phyloP scores from a whole-genome alignment of 2,113 vertebrate genomes.

The Acanthisitta chloris region DNA sequence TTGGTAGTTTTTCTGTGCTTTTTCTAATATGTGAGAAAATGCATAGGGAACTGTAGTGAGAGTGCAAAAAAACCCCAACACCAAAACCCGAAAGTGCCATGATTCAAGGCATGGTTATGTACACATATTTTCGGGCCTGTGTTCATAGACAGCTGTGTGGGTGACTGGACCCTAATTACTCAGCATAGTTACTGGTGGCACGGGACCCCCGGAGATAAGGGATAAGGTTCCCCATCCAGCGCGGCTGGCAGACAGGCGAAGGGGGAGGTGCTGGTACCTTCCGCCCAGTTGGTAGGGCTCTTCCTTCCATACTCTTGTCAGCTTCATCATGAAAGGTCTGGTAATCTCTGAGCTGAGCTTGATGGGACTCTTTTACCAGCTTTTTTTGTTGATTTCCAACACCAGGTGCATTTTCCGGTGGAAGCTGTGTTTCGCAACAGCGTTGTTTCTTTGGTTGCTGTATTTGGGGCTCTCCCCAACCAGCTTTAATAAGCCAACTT shows the following conservation, averaged over 20 bases:
- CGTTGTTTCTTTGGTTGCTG: not conserved
- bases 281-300: not conserved
- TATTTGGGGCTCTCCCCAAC: not conserved
- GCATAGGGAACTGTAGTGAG: not conserved
- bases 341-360: not conserved
- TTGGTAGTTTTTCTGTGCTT: not conserved
- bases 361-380: not conserved
- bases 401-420: not conserved
- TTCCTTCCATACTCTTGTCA: not conserved
- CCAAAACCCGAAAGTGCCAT: not conserved
- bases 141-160: not conserved
- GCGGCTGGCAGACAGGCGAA: not conserved
- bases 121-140: not conserved
- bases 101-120: not conserved
- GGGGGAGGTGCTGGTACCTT: not conserved
- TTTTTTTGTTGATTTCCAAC: not conserved
- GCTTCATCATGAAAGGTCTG: fast-evolving
- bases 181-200: not conserved
- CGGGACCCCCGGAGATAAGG: fast-evolving
- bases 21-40: not conserved
- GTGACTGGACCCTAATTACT: not conserved
- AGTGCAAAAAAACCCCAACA: not conserved
- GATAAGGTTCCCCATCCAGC: fast-evolving
- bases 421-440: not conserved
- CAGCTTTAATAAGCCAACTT: not conserved